Conservation (phyloP, 1,140 invertebrate species). For the Cylas formicarius region DNA sequence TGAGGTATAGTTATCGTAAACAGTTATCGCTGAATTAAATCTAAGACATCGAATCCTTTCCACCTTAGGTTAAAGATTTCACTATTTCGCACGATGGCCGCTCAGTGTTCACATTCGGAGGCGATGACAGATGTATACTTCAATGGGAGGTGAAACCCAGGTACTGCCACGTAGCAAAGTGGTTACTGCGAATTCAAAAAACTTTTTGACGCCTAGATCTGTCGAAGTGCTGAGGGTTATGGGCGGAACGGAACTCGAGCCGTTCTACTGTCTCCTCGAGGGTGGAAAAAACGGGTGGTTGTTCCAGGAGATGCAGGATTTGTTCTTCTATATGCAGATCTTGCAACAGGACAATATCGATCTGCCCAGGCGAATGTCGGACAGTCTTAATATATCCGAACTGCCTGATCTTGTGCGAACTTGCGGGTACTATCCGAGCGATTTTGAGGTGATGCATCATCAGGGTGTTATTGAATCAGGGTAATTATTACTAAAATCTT, state of each 20-base stretch:
- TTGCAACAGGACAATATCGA: constrained; percentile 59
- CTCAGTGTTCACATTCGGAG: constrained; percentile 53
- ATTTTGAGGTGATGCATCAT: constrained; percentile 54
- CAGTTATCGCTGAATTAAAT: too few species aligned
- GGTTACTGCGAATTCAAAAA: background rate
- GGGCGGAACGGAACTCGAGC: constrained; percentile 49
- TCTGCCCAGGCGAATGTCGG: constrained; percentile 48
- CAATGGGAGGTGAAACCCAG: constrained; percentile 54
- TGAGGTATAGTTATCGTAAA: constrained; percentile 39
- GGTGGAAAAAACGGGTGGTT: constrained; percentile 54
- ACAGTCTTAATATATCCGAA: constrained; percentile 54
- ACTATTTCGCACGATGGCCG: constrained; percentile 39
- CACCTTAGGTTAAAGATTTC: constrained; percentile 41
- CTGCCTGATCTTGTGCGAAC: constrained; percentile 64
- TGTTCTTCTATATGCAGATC: constrained; percentile 69
- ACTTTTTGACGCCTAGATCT: constrained; percentile 39
- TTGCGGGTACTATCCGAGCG: constrained; percentile 65
- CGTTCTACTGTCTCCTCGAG: constrained; percentile 53
- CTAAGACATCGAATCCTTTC: constrained; percentile 1
- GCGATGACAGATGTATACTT: constrained; percentile 48
- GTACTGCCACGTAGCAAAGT: constrained; percentile 41
- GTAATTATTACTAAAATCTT: constrained; percentile 7
- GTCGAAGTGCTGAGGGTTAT: constrained; percentile 46
- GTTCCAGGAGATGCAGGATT: constrained; percentile 60
- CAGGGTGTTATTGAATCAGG: too few species aligned